phyloP scores from a whole-genome alignment of 1,140 invertebrate species.

The Drosophila pectinifera region DNA sequence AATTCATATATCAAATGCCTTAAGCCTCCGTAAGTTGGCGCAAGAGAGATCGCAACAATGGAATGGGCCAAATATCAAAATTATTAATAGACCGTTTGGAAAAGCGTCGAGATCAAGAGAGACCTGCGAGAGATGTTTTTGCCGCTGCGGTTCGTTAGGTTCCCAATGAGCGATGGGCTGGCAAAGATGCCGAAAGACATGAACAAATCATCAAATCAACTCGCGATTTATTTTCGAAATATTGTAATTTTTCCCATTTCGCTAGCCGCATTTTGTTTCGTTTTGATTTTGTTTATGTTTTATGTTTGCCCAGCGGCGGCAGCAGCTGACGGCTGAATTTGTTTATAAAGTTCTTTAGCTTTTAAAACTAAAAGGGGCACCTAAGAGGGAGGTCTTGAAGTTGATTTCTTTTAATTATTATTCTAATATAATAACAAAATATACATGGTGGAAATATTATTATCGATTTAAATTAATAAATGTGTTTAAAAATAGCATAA shows the following conservation, averaged over 20 bases:
- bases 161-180: constrained; percentile 43
- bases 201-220: constrained; percentile 56
- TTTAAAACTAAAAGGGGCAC: constrained; percentile 1
- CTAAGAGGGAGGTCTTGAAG: not conserved
- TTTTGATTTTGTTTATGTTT: constrained; percentile 42
- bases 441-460: too few species aligned
- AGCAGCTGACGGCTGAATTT: constrained; percentile 37
- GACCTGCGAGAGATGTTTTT: constrained; percentile 25
- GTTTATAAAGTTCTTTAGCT: constrained; percentile 38
- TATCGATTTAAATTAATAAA: too few species aligned
- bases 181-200: constrained; percentile 47
- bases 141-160: constrained; percentile 25
- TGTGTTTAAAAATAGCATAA: too few species aligned
- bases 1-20: constrained; percentile 31
- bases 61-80: constrained; percentile 9
- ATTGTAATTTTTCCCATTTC: constrained; percentile 35
- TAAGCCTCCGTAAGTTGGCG: constrained; percentile 5
- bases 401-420: not conserved
- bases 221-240: constrained; percentile 44
- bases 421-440: too few species aligned
- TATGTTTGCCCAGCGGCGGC: constrained; percentile 35
- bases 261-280: constrained; percentile 14
- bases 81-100: constrained; percentile 41
- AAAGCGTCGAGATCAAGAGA: constrained; percentile 27
- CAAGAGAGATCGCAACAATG: constrained; percentile 7